Evolutionary conservation across 2,888 invertebrate genomes (phyloP), one percentile per base, ranked within the genome.

Genomic region (Gonocerus acuteangulatus): DNA sequence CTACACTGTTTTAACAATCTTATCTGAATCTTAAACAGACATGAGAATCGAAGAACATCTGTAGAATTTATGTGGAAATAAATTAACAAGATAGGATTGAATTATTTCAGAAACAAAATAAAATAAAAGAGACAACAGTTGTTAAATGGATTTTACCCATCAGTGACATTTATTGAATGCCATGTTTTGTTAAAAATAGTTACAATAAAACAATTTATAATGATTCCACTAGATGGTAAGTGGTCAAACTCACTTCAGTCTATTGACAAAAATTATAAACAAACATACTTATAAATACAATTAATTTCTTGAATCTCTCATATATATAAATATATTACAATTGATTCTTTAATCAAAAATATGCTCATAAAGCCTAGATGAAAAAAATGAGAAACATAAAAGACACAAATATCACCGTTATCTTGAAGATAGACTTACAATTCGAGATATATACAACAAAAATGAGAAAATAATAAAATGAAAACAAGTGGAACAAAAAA

Each of bases 141-240:
- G 32, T 59, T 48, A 59, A 58, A 59, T 59, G 59, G 59, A 59
- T 59, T 59, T 34, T 34, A 59, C 32, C 59, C 59, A 59, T 59
- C 23, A 48, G 36, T 16, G 45, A 44, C 59, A 59, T 59, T 59
- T 59, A 59, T 59, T 59, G 48, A 59, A 48, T 48, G 36, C 48
- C 34, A 47, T 23, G n/a, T 59, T 59, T 59, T 59, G 59, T 59
- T 59, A 48, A 59, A 59, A 59, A 59, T 59, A 48, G 48, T 59
- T 59, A 59, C 59, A 59, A 48, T 59, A 59, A 59, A 59, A 59
- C 59, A 59, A 59, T 13, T 59, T 23, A 23, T 27, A 58, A 32
- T 42, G 22, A 36, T 48, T 48, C 59, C 48, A 42, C 48, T 57
- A 48, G 36, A 48, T 58, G 58, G 47, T 23, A 32, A 58, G 58